Evolutionary conservation across 2,888 invertebrate species (phyloP).

Genomic region (Hypselothyrea guttata): DNA sequence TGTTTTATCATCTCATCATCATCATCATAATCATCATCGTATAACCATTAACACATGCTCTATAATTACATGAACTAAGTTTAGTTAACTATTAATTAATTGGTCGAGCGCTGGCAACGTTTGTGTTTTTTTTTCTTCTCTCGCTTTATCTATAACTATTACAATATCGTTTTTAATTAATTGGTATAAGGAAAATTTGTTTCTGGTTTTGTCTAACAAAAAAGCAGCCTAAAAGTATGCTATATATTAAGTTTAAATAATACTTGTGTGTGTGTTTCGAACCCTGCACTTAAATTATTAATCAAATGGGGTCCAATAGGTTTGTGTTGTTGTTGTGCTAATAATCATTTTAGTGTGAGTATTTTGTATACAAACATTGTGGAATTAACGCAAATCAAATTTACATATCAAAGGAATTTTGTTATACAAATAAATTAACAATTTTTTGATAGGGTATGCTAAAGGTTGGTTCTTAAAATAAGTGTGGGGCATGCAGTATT

Average conservation of each 20-base stretch:
- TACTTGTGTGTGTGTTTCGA: constrained; percentile 61
- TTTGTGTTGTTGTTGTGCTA: too few species aligned
- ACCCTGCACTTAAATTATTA: too few species aligned
- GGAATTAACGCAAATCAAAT: constrained; percentile 68
- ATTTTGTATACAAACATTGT: constrained; percentile 49
- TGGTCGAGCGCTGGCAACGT: constrained; percentile 74
- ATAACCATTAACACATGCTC: constrained; percentile 77
- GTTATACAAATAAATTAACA: constrained; percentile 36
- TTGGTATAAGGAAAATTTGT: constrained; percentile 35
- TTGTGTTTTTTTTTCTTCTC: constrained; percentile 25
- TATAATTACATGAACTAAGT: constrained; percentile 70
- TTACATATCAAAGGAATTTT: constrained; percentile 65
- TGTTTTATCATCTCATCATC: constrained; percentile 44
- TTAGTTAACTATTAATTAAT: constrained; percentile 74
- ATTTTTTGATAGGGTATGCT: constrained; percentile 14
- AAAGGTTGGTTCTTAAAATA: constrained; percentile 45
- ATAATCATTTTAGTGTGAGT: constrained; percentile 41
- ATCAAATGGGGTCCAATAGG: too few species aligned
- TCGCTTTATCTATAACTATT: constrained; percentile 6
- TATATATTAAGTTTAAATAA: constrained; percentile 64
- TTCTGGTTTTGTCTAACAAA: constrained; percentile 31
- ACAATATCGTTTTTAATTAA: constrained; percentile 11
- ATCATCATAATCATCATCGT: constrained; percentile 30
- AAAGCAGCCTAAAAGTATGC: constrained; percentile 63
- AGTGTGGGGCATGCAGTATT: not conserved